A percentile compares a stretch with the other conserved stretches of the same genome.
Evolutionary conservation across 2,888 invertebrate species (phyloP).

Genomic region (Phortica magna): DNA sequence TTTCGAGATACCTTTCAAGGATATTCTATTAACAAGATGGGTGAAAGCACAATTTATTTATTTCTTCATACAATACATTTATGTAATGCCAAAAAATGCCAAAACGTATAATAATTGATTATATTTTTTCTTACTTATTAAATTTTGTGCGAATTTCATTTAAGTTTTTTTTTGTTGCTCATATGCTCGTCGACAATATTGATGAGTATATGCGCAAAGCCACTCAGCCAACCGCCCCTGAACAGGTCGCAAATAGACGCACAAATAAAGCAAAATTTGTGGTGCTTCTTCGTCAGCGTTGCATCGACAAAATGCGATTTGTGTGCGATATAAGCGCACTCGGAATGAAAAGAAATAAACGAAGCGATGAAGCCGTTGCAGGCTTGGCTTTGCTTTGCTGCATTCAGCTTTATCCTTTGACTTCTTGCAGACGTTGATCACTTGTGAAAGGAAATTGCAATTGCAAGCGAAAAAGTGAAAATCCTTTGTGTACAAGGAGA

Average conservation of each 20-base stretch:
- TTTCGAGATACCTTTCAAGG: background rate
- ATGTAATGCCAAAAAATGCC: slow-evolving; percentile 18
- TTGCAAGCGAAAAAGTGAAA: slow-evolving; percentile 58
- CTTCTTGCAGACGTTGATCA: slow-evolving; percentile 52
- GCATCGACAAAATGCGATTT: slow-evolving; percentile 67
- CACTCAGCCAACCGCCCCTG: background rate
- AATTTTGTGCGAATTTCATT: slow-evolving; percentile 52
- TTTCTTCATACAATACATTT: background rate
- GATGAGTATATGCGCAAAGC: background rate
- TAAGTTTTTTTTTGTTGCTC: slow-evolving; percentile 61
- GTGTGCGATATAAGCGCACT: slow-evolving; percentile 68
- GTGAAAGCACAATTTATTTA: slow-evolving; percentile 14
- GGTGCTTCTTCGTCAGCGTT: slow-evolving; percentile 38
- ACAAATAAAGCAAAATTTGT: slow-evolving; percentile 71
- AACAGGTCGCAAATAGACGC: slow-evolving; percentile 46
- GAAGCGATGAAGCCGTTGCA: slow-evolving; percentile 30
- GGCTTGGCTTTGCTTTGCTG: slow-evolving; percentile 28
- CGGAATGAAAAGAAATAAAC: slow-evolving; percentile 40
- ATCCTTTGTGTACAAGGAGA: slow-evolving; percentile 11
- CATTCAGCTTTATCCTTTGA: slow-evolving; percentile 21
- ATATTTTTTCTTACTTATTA: slow-evolving; percentile 65
- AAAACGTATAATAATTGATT: slow-evolving; percentile 64
- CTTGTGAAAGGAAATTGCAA: slow-evolving; percentile 55
- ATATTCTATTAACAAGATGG: background rate
- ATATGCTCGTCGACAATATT: background rate